Evolutionary conservation across 35 echinoderm and acorn worm species (phyloP), one percentile per base, ranked within the genome.

Genomic region (Nesometra sesokonis): DNA sequence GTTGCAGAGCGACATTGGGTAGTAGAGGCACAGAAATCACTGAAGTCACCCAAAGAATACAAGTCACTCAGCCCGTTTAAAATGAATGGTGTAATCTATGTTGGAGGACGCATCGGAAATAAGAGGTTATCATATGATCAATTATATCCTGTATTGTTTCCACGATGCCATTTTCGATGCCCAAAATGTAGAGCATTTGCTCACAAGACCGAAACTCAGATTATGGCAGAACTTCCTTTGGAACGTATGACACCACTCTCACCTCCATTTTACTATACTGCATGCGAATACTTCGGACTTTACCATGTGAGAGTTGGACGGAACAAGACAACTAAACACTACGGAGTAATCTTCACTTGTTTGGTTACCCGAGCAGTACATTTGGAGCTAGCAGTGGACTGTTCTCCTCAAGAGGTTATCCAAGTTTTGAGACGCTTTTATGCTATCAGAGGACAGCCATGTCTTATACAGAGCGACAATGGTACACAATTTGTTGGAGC

Each of bases 151-250:
- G 33, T 83, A 35, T 40, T 88, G 11, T 38, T 88, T 8, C 86
- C 86, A 38, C 29, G 36, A 39, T 27, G 35, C 43, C 87, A 88
- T 83, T 76, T 80, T 57, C 76, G 82, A 79, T 92, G 90, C 78
- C 80, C 84, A 34, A 7, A 27, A 8, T 91, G 90, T 77, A 86
- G 80, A 87, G 81, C 32, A 35, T 83, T 78, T 35, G 52, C 57
- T 29, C 80, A 77, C 33, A 87, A 88, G 36, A 32, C 84, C 2
- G 90, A 91, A 43, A 88, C 85, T 2, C 90, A 91, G 78, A 33
- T 87, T 11, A 91, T 91, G 90, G 90, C 85, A 19, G 85, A 88
- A 40, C 88, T 91, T 31, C 90, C 90, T 33, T 35, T 82, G 46
- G 21, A 89, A 34, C 31, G 83, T 85, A 11, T 90, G 30, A 83